Percentiles rank a stretch among this genome's conserved stretches.
Conservation (phyloP, 2,797 vertebrate genomes). For the Simalia tracyae region DNA sequence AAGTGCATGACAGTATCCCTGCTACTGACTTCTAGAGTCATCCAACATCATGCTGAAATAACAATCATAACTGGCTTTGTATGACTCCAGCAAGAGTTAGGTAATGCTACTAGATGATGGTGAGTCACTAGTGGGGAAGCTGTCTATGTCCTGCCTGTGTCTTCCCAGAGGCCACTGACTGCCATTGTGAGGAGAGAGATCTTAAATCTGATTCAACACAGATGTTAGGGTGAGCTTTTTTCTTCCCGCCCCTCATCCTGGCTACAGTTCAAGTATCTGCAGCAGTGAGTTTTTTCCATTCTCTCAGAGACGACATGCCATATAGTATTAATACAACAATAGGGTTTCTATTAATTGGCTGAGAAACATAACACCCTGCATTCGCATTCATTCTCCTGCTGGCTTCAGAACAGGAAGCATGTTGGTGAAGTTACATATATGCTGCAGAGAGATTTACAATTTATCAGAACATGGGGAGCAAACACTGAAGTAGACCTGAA, state of each 20-base stretch:
- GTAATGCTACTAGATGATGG: no score
- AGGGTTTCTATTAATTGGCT: background rate
- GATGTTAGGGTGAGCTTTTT: background rate
- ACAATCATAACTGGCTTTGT: no score
- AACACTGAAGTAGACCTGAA: background rate
- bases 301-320: background rate
- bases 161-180: no score
- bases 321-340: background rate
- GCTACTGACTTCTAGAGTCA: no score
- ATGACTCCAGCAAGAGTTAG: no score
- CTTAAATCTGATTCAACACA: background rate
- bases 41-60: no score
- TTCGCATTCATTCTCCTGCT: background rate
- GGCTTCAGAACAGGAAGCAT: background rate
- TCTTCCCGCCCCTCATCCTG: background rate
- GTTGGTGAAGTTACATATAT: background rate
- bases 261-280: background rate
- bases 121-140: no score
- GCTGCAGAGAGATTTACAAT: background rate
- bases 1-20: no score
- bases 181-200: background rate
- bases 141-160: no score
- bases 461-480: background rate
- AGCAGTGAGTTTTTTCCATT: background rate
- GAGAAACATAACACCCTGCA: background rate